Base-by-base conservation (phyloP, 2,113 vertebrate species). In the Balaeniceps rex region DNA sequence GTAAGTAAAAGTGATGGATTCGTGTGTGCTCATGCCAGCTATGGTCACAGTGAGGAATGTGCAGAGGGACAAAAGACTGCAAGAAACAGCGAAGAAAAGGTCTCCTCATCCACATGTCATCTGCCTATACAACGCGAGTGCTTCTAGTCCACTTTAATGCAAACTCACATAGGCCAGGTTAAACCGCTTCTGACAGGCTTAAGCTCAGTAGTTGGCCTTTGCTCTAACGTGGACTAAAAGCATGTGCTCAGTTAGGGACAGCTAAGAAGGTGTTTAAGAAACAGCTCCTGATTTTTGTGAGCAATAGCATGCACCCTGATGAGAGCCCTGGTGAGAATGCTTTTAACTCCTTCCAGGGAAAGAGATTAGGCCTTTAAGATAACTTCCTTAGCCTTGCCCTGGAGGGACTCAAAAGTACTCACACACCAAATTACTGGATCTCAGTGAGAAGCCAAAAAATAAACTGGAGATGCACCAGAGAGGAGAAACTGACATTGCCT, bases 21-120 rank as follows among this genome's bases (percentile, higher is more conserved):
- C 22, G 4, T 3, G 2, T 0, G 0, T 14, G 29, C 11, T 34
- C 10, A 1, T 19, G 40, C 33, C 51, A 87, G 28, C 31, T 58
- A 11, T 11, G 6, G 19, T 64, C 7, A 4, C 47, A 51, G 55
- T 1, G 4, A 68, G 31, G 2, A 9, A 44, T 0, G 0, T 9
- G 14, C 42, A 84, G n/a, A 74, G 44, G 24, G 11, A 66, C 12
- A 66, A 18, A 70, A 52, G 34, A 18, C 24, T 23, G 9, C 3
- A 4, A 61, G 42, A 57, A 88, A 54, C 23, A 33, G 17, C 7
- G 33, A 63, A 76, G 14, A 52, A 71, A 84, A 42, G 2, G 3
- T 29, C 70, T 64, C 29, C 6, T 69, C 17, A 18, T 47, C 21
- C 19, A 2, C 14, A 13, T 23, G n/a, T 80, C 31, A 42, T 12